Evolutionary conservation across 2,113 vertebrate genomes (phyloP), one percentile per base, ranked within the genome.

Genomic region (Oreochromis aureus): DNA sequence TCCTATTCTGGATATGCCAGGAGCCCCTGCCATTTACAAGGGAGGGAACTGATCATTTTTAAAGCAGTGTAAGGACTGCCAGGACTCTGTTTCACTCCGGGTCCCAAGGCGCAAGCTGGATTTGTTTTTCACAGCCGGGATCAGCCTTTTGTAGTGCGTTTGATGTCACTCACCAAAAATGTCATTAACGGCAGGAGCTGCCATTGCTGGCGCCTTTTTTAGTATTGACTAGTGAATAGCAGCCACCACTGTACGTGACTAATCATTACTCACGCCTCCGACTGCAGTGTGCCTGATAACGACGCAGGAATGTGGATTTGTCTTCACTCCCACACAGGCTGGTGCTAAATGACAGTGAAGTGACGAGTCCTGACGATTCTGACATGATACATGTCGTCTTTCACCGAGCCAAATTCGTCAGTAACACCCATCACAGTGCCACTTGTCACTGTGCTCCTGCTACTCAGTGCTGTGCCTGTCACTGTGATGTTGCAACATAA

Each of bases 301-400:
- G 59, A 92, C 81, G 71, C 80, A 81, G 81, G 86, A 73, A 78
- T 59, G 88, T 90, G 93, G 86, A 90, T 86, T 86, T 90, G 86
- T 92, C 92, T 88, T 84, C 90, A 87, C 93, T 90, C 93, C 93
- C 93, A 93, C 92, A 71, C 89, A 19, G 78, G 82, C 91, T 84
- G 89, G 46, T 83, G 93, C 80, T 92, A 89, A 94, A 94, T 93
- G 93, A 94, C 93, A 93, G 92, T 88, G 89, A 90, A 87, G 92
- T 89, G 94, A 94, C 85, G 85, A 91, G 87, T 86, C 86, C 85
- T 54, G 92, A 83, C 80, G 86, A 86, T 89, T 86, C 41, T 90
- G 89, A 93, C 93, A 91, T 91, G 93, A 93, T 91, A 88, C 88
- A 73, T 39, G 89, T 51, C 79, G 81, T 86, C 84, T 89, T 87